A percentile compares a stretch with the other conserved stretches of the same genome.
Conservation (phyloP, 2,113 vertebrate genomes). For the Corydoras maculifer region DNA sequence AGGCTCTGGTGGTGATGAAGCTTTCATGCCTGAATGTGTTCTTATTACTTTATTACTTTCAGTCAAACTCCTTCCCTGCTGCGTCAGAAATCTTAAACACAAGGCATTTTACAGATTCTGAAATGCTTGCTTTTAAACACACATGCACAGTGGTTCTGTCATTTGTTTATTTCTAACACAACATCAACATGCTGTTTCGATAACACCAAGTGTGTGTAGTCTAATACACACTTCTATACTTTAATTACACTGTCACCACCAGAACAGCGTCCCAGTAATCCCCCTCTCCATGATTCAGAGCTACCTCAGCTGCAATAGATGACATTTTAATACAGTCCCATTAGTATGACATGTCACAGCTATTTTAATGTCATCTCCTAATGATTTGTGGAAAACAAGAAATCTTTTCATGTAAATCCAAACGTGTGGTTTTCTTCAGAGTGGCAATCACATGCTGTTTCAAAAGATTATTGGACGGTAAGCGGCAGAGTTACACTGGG, state of each 20-base stretch:
- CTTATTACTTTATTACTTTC: no score
- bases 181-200: constrained; percentile 12
- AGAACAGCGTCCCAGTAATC: constrained; percentile 46
- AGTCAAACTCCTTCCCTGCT: no score
- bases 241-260: constrained; percentile 37
- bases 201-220: constrained; percentile 3
- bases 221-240: constrained; percentile 18
- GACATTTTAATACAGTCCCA: constrained; percentile 61
- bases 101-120: no score
- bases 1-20: no score
- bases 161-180: not conserved
- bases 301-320: constrained; percentile 55
- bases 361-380: constrained; percentile 49
- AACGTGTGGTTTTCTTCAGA: constrained; percentile 51
- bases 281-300: constrained; percentile 53
- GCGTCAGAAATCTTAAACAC: no score
- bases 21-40: no score
- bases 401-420: constrained; percentile 55
- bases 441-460: constrained; percentile 47
- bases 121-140: not conserved
- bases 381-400: constrained; percentile 55
- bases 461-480: constrained; percentile 44
- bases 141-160: not conserved
- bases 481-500: constrained; percentile 19
- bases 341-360: constrained; percentile 38